These are phyloP conservation scores for Cepphus grylle DNA, from an alignment of 2,113 vertebrate genomes.

Conservation along the genomic window DNA sequence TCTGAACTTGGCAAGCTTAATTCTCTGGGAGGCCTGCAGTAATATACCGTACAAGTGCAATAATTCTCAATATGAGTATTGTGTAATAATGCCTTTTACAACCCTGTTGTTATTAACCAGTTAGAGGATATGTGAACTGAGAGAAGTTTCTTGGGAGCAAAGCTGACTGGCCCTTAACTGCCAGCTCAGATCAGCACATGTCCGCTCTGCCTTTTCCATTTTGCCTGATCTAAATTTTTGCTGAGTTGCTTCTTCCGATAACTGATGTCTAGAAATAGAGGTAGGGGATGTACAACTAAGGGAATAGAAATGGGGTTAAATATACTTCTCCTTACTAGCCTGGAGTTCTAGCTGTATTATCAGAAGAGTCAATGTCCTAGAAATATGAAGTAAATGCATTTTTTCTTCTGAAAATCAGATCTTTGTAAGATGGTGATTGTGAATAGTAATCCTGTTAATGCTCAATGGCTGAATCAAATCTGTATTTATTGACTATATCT, in stretches of 20 bases:
- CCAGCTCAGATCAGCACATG: background rate
- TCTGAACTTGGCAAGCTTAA: background rate
- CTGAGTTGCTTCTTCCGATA: background rate
- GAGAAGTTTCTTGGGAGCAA: background rate
- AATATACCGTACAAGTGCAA: background rate
- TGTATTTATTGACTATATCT: background rate
- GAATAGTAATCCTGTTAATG: background rate
- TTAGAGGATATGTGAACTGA: background rate
- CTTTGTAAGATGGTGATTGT: background rate
- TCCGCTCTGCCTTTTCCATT: background rate
- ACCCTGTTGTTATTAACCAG: background rate
- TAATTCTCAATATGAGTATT: background rate
- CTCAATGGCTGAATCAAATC: background rate
- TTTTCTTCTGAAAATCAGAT: background rate
- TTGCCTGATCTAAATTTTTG: background rate
- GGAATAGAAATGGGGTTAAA: background rate
- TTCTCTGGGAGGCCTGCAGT: background rate
- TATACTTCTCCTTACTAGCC: background rate
- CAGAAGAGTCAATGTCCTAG: background rate
- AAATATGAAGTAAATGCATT: background rate
- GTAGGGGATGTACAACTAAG: background rate
- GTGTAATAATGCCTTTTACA: background rate
- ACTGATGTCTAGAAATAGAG: background rate
- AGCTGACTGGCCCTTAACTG: background rate
- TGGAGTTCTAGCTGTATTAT: background rate